Base-by-base conservation (phyloP, 1,140 invertebrate species). In the Camponotus pennsylvanicus region DNA sequence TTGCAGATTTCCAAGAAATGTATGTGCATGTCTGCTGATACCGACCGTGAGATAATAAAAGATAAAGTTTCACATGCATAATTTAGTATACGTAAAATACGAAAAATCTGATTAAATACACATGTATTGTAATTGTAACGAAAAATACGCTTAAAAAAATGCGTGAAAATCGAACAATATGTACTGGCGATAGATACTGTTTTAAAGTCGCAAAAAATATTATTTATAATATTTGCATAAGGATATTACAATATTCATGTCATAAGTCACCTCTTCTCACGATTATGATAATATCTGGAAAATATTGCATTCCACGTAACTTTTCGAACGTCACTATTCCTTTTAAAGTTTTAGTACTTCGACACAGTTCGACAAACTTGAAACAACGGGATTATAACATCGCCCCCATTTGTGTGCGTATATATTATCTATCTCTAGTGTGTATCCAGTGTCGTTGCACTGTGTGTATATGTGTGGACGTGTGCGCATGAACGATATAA, bases 121-220 rank as follows among this genome's bases (percentile, higher is more conserved):
- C 15, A 84, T 57, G 49, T 34, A 32, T 59, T 32, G 32, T 78
- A 18, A 66, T 11, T 13, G 52, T 55, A 15, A 2, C 18, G 6
- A 0, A 57, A 71, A 73, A 73, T 34, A 73, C 4, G 9, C 52
- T 57, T 40, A 13, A 32, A 40, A 21, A n/a, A 52, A 49, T 34
- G 15, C 1, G 6, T 9, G 52, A 27, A 59, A 66, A 61, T 5
- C 59, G 11, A 5, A 55, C 49, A 52, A 52, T 2, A 52, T 27
- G 13, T 15, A 18, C 63, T 1, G 13, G 15, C 67, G 42, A 82
- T 13, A 49, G 40, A 75, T 66, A 18, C 57, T 73, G 69, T 61
- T 89, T 89, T 86, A 85, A 85, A 87, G 75, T 87, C 52, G 75
- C 34, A 89, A 89, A 59, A 90, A 82, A 85, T 82, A 66, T 70